phyloP scores from a whole-genome alignment of 2,888 invertebrate genomes.

The Bombylius major region DNA sequence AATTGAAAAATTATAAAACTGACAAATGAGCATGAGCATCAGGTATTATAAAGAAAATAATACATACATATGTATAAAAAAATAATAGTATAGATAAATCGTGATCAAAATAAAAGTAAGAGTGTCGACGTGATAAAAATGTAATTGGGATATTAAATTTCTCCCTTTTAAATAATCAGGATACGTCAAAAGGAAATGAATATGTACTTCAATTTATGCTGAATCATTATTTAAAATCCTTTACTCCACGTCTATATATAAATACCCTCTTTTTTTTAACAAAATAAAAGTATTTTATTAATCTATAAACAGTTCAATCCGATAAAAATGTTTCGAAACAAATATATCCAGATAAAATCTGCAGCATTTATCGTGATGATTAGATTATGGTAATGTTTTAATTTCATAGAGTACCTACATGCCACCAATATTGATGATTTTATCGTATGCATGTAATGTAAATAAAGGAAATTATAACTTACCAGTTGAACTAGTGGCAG shows the following conservation, averaged over 20 bases:
- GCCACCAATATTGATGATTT: background rate
- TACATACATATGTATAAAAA: no score
- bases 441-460: background rate
- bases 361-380: background rate
- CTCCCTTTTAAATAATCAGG: background rate
- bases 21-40: no score
- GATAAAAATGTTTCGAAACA: slow-evolving; percentile 13
- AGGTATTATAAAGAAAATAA: no score
- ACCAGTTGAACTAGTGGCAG: slow-evolving; percentile 15
- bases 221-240: no score
- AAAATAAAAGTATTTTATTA: background rate
- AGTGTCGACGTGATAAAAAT: slow-evolving; percentile 10
- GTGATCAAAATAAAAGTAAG: background rate
- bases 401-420: no score
- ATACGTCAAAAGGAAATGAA: background rate
- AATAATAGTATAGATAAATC: background rate
- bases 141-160: slow-evolving; percentile 9
- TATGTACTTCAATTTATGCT: no score
- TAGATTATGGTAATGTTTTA: background rate
- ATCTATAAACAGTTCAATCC: background rate
- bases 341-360: slow-evolving; percentile 10
- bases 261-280: background rate
- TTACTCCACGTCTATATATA: no score
- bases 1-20: no score
- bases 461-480: slow-evolving; percentile 12